Evolutionary conservation across 2,888 invertebrate species (phyloP), one percentile per base, ranked within the genome.

Genomic region (Watsonalla cultraria): DNA sequence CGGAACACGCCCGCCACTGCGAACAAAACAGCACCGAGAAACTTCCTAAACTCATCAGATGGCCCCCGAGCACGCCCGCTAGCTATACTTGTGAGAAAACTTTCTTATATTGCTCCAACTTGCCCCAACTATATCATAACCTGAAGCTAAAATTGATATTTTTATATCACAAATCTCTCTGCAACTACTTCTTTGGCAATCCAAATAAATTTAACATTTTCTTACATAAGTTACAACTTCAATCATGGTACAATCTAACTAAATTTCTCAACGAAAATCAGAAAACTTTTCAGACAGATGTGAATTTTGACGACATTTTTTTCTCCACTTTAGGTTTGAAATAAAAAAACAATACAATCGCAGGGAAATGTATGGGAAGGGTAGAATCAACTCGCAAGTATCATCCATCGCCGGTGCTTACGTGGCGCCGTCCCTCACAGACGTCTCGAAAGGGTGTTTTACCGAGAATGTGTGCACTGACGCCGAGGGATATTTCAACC

Each of bases 11-110:
- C 67, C 69, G 65, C 68, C 69, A 71, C 69, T 72, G 66, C 65
- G 64, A 70, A 76, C 80, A 77, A 78, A 76, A 74, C 77, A 76
- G 70, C 62, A 64, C 73, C 64, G 74, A 72, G 74, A 74, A 85
- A 88, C 81, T 88, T 86, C 72, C 74, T 80, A 84, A 88, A 89
- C 87, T 86, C 83, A 88, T 88, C 86, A 86, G 82, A 73, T 73
- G 76, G 76, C 71, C 77, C 71, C 72, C 61, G 76, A 74, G 77
- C 82, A 76, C 78, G 80, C 76, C 68, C 78, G 74, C 71, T 66
- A 70, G 79, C 76, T 80, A 77, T 82, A 74, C 80, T 83, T 74
- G 72, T 57, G 70, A 72, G 74, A 59, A 80, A 86, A 87, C 76
- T 87, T 87, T 78, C 77, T 79, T 80, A 79, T 78, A 80, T 80